Percentiles rank a stretch among this genome's conserved stretches.
phyloP scores from a whole-genome alignment of 2,113 vertebrate genomes.

The Thermophis baileyi region DNA sequence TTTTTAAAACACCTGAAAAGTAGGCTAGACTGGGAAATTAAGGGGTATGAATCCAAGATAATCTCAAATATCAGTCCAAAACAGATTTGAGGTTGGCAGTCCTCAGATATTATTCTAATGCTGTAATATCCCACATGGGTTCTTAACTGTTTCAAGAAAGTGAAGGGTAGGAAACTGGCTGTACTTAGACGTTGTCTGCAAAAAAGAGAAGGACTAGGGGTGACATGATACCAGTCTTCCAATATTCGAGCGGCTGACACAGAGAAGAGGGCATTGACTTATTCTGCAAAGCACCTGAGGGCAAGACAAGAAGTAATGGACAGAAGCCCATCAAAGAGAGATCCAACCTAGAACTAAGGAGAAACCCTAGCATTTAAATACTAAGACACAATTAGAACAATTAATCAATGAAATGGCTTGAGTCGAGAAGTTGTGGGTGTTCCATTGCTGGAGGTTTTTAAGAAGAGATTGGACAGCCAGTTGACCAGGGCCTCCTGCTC shows the following conservation, averaged over 20 bases:
- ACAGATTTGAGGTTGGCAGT: background rate
- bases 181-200: background rate
- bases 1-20: background rate
- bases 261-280: background rate
- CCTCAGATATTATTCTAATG: background rate
- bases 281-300: background rate
- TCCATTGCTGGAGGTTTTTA: background rate
- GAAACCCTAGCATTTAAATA: too few relatives aligned
- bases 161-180: background rate
- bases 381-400: too few relatives aligned
- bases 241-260: background rate
- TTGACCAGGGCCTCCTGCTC: background rate
- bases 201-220: background rate
- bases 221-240: background rate
- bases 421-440: background rate
- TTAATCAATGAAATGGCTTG: background rate
- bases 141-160: background rate
- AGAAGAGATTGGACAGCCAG: background rate
- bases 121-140: background rate
- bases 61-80: background rate
- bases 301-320: background rate
- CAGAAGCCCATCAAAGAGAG: background rate
- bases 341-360: background rate
- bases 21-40: background rate
- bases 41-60: background rate